Evolutionary conservation across 2,113 vertebrate species (phyloP).

Genomic region (Nesoenas mayeri): DNA sequence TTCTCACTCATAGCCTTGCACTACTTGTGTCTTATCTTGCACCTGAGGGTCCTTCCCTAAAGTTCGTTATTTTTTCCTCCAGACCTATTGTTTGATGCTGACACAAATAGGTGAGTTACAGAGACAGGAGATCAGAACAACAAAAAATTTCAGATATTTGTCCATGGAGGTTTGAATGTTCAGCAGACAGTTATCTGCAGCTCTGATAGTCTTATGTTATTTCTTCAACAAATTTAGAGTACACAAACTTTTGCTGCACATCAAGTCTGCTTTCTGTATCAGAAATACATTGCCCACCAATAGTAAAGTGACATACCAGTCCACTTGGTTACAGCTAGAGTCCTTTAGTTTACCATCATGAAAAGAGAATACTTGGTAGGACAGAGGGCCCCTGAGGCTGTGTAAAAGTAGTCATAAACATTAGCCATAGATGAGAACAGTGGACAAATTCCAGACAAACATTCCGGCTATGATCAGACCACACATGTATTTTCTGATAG

Average conservation of each 20-base stretch:
- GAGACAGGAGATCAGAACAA: background rate
- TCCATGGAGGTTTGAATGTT: background rate
- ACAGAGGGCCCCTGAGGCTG: slow-evolving; percentile 1
- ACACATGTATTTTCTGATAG: slow-evolving; percentile 2
- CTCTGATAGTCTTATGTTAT: background rate
- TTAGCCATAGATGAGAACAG: slow-evolving; percentile 12
- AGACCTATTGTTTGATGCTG: background rate
- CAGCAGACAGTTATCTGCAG: slow-evolving; percentile 1
- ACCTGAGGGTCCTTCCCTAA: background rate
- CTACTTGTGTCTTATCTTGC: background rate
- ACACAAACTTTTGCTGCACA: slow-evolving; percentile 25
- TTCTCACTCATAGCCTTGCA: background rate
- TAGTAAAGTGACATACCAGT: background rate
- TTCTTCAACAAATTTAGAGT: background rate
- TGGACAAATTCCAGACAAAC: slow-evolving; percentile 53
- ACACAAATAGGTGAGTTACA: background rate
- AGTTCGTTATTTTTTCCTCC: background rate
- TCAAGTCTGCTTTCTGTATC: slow-evolving; percentile 35
- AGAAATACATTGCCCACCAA: background rate
- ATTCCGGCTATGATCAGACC: slow-evolving; percentile 11
- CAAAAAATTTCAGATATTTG: background rate
- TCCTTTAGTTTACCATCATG: slow-evolving; percentile 17
- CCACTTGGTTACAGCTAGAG: background rate
- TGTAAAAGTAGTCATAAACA: slow-evolving; percentile 45
- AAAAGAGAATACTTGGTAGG: slow-evolving; percentile 17